Conservation (phyloP, 1,140 invertebrate species). For the Drosophila persimilis region DNA sequence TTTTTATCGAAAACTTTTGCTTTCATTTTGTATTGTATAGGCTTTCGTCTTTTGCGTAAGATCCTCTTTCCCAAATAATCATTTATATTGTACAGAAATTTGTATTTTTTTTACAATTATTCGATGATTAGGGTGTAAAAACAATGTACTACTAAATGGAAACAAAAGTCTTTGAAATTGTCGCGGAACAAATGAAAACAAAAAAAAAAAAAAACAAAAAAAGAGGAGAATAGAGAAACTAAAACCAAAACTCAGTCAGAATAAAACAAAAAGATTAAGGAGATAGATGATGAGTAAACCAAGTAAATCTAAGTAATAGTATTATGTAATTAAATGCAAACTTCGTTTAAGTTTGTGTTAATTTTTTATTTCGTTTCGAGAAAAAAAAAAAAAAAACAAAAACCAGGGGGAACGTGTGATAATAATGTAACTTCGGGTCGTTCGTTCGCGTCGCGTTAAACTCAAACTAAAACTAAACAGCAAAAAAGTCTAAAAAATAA, state of each 20-base stretch:
- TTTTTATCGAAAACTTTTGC: constrained; percentile 40
- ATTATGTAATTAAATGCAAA: constrained; percentile 67
- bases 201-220: constrained; percentile 23
- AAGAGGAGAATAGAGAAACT: constrained; percentile 33
- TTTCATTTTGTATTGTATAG: constrained; percentile 47
- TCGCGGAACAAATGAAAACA: constrained; percentile 68
- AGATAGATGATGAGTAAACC: constrained; percentile 22
- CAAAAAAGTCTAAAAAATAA: constrained; percentile 43
- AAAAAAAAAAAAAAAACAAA: constrained; percentile 14
- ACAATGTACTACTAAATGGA: constrained; percentile 64
- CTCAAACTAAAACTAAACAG: constrained; percentile 32
- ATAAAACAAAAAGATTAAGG: constrained; percentile 28
- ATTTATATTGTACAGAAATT: constrained; percentile 58
- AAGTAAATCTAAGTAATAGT: constrained; percentile 78
- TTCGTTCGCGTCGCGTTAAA: constrained; percentile 81
- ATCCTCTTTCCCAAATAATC: constrained; percentile 31
- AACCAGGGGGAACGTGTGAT: constrained; percentile 78
- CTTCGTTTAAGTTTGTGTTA: constrained; percentile 55
- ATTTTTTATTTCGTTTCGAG: constrained; percentile 58
- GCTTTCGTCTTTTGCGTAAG: constrained; percentile 36
- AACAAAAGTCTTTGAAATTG: constrained; percentile 77
- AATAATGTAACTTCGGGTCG: constrained; percentile 80
- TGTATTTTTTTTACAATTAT: constrained; percentile 39
- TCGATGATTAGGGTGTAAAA: constrained; percentile 68
- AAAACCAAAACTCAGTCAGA: constrained; percentile 47